A percentile compares a stretch with the other conserved stretches of the same genome.
phyloP scores from a whole-genome alignment of 2,113 vertebrate species.

The Okapia johnstoni region DNA sequence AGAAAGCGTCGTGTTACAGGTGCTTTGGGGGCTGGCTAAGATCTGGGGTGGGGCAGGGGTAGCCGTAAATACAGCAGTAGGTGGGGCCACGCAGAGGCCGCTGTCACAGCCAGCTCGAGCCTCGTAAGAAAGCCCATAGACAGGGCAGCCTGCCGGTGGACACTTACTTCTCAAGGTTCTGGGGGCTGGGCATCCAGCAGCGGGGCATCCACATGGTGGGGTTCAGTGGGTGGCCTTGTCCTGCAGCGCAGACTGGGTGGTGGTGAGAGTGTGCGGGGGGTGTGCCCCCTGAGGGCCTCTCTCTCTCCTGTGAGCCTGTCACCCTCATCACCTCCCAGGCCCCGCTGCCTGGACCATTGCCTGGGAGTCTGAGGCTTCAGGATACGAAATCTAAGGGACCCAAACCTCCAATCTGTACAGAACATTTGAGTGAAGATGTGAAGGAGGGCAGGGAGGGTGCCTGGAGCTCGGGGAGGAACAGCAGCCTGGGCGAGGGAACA shows the following conservation, averaged over 20 bases:
- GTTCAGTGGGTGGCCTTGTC: background rate
- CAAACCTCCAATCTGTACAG: fast-evolving
- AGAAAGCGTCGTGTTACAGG: background rate
- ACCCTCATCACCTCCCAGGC: background rate
- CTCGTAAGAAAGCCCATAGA: fast-evolving
- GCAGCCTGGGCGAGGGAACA: background rate
- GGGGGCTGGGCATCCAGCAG: background rate
- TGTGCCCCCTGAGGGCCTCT: background rate
- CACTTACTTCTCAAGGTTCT: fast-evolving
- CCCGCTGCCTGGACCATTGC: fast-evolving
- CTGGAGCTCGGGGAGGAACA: fast-evolving
- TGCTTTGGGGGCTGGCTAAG: background rate
- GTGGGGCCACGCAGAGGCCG: fast-evolving
- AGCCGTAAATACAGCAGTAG: background rate
- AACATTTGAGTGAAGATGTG: background rate
- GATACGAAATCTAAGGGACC: fast-evolving
- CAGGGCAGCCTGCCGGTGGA: fast-evolving
- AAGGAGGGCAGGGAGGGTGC: background rate
- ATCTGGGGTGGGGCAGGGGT: no score
- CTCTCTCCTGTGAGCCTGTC: no score
- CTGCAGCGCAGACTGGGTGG: fast-evolving
- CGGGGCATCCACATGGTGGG: fast-evolving
- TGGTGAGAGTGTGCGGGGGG: background rate
- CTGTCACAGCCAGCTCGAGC: fast-evolving
- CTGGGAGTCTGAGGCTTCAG: background rate